Base-by-base conservation (phyloP, 2,888 invertebrate genomes). In the Amblyjoppa fuscipennis region DNA sequence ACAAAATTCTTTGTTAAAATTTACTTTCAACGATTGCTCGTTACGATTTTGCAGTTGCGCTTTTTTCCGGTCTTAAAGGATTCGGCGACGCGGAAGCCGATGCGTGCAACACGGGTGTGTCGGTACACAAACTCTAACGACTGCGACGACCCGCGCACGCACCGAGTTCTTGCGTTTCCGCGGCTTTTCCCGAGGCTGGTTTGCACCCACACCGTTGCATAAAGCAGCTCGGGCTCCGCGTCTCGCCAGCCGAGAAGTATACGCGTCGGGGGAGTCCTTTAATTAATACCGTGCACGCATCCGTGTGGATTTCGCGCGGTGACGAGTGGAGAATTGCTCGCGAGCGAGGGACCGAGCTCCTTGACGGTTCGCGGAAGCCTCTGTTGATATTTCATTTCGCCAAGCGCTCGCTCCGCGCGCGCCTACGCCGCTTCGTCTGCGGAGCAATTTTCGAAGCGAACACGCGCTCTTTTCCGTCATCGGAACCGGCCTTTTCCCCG, bases 201-300 rank as follows among this genome's bases (percentile, higher is more conserved):
- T 45, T 45, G 34, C 61, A 38, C 9, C 38, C 9, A 11, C 45
- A 16, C 9, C 34, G 71, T 13, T 5, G 4, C 28, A 45, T 31
- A 68, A 79, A 61, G 38, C 78, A 66, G 20, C 74, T 64, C 41
- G 13, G 4, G 16, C 73, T 49, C 41, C 16, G 3, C 51, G 45
- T 45, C 45, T 45, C 38, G 51, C 31, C 74, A 59, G 59, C 51
- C 9, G 51, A n/a, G 70, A 51, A 31, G 69, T 38, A 79, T 34
- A 61, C 41, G 45, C 61, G 74, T 81, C 69, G 76, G 11, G 59
- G 73, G 78, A 79, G 41, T 71, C 78, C 79, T 84, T 80, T 84
- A 84, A 84, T 84, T 82, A 86, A 81, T 86, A 81, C 31, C 84
- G 76, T 64, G 82, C 84, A 71, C 75, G 78, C 84, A 81, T 84